These are phyloP conservation scores for Parnassius apollo DNA, from an alignment of 2,888 invertebrate genomes.

Conservation along the genomic window DNA sequence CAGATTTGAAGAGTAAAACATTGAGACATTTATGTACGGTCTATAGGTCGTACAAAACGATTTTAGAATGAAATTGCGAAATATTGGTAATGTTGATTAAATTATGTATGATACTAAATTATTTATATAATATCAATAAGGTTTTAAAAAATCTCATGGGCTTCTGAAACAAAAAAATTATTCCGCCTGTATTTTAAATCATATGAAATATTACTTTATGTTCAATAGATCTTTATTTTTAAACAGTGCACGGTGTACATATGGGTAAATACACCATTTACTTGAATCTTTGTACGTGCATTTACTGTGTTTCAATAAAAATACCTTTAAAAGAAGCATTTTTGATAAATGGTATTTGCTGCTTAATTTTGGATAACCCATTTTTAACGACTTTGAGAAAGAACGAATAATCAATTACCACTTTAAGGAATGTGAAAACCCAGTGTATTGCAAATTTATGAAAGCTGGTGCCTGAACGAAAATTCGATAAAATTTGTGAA, in stretches of 20 bases:
- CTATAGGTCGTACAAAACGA: not conserved
- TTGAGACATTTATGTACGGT: constrained; percentile 11
- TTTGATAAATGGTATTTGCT: constrained; percentile 17
- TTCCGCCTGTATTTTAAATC: constrained; percentile 29
- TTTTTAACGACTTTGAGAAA: not conserved
- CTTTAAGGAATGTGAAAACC: not conserved
- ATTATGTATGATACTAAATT: not conserved
- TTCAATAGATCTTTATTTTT: constrained; percentile 27
- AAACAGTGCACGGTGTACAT: constrained; percentile 25
- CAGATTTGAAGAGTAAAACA: not conserved
- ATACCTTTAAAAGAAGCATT: constrained; percentile 23
- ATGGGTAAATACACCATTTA: constrained; percentile 24
- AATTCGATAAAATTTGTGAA: too few species aligned
- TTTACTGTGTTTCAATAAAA: constrained; percentile 28
- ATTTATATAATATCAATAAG: not conserved
- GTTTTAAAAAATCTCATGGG: constrained; percentile 18
- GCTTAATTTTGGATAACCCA: not conserved
- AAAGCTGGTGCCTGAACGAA: constrained; percentile 7
- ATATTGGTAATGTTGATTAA: not conserved
- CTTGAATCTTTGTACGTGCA: constrained; percentile 27
- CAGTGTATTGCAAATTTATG: constrained; percentile 7
- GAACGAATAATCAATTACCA: too few species aligned
- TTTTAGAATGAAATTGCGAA: not conserved
- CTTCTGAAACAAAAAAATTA: constrained; percentile 26
- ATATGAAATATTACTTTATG: constrained; percentile 28